Evolutionary conservation across 1,140 invertebrate species (phyloP).

Genomic region (Elysia chlorotica): DNA sequence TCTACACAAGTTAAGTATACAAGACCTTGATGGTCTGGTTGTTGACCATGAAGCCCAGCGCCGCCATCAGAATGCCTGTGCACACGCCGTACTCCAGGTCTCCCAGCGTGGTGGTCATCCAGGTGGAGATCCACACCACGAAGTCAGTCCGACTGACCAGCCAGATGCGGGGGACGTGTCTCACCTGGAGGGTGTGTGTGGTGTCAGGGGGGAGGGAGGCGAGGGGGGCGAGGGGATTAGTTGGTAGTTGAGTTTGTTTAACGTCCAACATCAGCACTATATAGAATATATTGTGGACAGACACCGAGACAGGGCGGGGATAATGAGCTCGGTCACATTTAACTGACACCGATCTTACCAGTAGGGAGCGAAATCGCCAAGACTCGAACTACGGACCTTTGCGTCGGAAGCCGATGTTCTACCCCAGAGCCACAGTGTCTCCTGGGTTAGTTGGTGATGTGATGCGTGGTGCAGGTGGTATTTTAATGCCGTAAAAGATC

Average conservation of each 20-base stretch:
- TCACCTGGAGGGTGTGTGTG: slow-evolving; percentile 58
- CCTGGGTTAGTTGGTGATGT: no score
- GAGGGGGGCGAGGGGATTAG: neutral
- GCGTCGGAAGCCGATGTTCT: no score
- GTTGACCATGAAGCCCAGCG: slow-evolving; percentile 39
- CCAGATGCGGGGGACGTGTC: slow-evolving; percentile 52
- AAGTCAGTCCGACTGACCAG: slow-evolving; percentile 52
- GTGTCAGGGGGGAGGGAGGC: neutral
- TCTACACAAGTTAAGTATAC: no score
- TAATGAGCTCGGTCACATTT: neutral
- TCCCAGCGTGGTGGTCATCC: slow-evolving; percentile 33
- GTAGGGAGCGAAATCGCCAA: neutral
- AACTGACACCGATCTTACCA: neutral
- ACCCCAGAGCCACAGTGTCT: no score
- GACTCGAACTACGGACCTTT: no score
- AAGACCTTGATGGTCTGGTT: slow-evolving; percentile 33
- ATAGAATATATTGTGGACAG: neutral
- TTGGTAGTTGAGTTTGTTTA: neutral
- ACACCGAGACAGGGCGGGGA: neutral
- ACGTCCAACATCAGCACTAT: no score
- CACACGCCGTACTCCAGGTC: slow-evolving; percentile 47
- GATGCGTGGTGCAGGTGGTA: no score
- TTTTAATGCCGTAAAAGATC: no score
- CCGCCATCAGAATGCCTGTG: slow-evolving; percentile 39
- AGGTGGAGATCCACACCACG: slow-evolving; percentile 46